phyloP scores from a whole-genome alignment of 2,113 vertebrate genomes.

The Heterotis niloticus region DNA sequence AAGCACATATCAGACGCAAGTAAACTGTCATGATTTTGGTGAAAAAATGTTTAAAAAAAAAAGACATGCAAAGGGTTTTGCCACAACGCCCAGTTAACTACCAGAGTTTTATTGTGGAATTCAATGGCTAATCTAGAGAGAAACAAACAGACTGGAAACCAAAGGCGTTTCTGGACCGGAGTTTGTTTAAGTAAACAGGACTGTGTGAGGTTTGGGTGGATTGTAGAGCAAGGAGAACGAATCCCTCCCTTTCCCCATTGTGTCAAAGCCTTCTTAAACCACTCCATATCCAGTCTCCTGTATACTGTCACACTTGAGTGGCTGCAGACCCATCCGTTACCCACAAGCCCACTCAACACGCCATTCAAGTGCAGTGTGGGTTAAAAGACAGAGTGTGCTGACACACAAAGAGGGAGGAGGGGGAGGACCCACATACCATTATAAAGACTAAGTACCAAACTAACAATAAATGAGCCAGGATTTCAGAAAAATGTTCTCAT shows the following conservation, averaged over 20 bases:
- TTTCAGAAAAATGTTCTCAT: background rate
- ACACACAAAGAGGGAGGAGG: background rate
- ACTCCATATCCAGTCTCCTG: conserved; percentile 26
- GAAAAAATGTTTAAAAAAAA: background rate
- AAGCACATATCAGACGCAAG: conserved; percentile 22
- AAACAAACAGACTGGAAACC: conserved; percentile 32
- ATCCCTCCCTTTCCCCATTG: conserved; percentile 19
- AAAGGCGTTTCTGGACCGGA: conserved; percentile 12
- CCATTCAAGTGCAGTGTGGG: background rate
- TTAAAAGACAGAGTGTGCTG: background rate
- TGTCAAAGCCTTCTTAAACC: conserved; percentile 30
- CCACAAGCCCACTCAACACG: conserved; percentile 20
- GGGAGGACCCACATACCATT: background rate
- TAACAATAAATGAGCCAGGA: background rate
- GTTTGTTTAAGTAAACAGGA: conserved; percentile 35
- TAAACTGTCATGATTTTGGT: background rate
- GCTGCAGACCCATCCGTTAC: conserved; percentile 22
- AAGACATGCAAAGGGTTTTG: conserved; percentile 3
- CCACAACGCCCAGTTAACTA: conserved; percentile 10
- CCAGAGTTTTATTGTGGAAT: conserved; percentile 1
- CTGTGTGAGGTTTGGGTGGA: conserved; percentile 28
- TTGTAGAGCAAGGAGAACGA: conserved; percentile 7
- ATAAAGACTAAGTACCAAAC: background rate
- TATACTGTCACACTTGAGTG: conserved; percentile 25
- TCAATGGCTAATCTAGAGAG: conserved; percentile 25